phyloP scores from a whole-genome alignment of 2,888 invertebrate genomes.

The Pedicia rivosa region DNA sequence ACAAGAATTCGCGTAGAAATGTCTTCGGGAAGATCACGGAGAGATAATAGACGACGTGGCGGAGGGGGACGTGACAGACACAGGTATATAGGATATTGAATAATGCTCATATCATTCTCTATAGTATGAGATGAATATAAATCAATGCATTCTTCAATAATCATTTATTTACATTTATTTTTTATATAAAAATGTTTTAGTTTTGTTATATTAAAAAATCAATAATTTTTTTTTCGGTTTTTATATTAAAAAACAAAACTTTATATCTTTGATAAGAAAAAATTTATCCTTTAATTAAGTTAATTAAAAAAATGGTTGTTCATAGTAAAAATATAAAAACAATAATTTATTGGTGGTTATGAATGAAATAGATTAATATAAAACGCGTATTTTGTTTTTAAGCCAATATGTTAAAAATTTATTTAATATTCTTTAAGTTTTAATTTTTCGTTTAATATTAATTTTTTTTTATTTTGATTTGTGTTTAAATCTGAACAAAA shows the following conservation, averaged over 20 bases:
- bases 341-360: too few species aligned
- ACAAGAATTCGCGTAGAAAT: conserved; percentile 83
- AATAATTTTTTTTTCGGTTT: too few species aligned
- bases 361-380: too few species aligned
- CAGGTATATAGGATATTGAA: conserved; percentile 3
- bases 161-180: conserved; percentile 6
- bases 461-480: background rate
- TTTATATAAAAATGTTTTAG: conserved; percentile 4
- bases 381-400: background rate
- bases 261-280: too few species aligned
- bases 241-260: too few species aligned
- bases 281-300: too few species aligned
- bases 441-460: background rate
- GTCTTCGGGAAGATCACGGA: conserved; percentile 73
- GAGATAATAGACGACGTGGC: conserved; percentile 41
- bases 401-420: too few species aligned
- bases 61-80: conserved; percentile 19
- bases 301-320: too few species aligned
- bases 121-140: too few species aligned
- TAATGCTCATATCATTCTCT: too few species aligned
- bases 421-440: background rate
- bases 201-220: conserved; percentile 1
- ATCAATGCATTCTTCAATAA: conserved; percentile 2
- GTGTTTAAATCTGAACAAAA: background rate
- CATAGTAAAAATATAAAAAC: too few species aligned